Base-by-base conservation (phyloP, 2,888 invertebrate species). In the Micoletzkya japonica region DNA sequence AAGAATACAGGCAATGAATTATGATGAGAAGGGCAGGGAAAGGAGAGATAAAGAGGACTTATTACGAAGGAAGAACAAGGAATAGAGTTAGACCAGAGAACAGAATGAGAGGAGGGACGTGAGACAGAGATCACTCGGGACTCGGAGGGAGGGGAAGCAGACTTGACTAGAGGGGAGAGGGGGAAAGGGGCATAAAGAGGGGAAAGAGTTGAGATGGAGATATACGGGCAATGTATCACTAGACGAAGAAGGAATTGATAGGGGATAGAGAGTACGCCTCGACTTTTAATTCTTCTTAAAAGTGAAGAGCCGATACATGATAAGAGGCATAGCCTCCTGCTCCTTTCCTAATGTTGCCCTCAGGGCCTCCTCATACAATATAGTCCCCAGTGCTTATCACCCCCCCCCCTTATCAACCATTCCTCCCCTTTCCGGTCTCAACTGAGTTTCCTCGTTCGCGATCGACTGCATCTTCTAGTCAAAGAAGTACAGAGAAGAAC, bases 401-500 rank as follows among this genome's bases (percentile, higher is more conserved):
- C n/a, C n/a, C n/a, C n/a, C n/a, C n/a, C n/a, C n/a, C n/a, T n/a
- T n/a, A n/a, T n/a, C n/a, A n/a, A n/a, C n/a, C n/a, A n/a, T n/a
- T n/a, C n/a, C n/a, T n/a, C n/a, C n/a, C n/a, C n/a, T n/a, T n/a
- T n/a, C n/a, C n/a, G n/a, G 30, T 66, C 64, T 4, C 64, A 37
- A 37, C 64, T 66, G 24, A 37, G 37, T 4, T 66, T 66, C 37
- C 52, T 66, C 36, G 64, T 66, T n/a, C 34, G 54, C 20, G 64
- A 66, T 36, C 64, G 64, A 36, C 37, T 66, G 2, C 54, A 52
- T 54, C 64, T 66, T 0, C 54, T 66, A 17, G 64, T 66, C 44
- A 66, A 37, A 20, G 64, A 66, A 66, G 64, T 66, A 37, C 37
- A 54, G 54, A 66, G 64, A 24, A 52, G 64, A 20, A 66, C 64